Conservation (phyloP, 2,888 invertebrate genomes). For the Caenorhabditis doughertyi region DNA sequence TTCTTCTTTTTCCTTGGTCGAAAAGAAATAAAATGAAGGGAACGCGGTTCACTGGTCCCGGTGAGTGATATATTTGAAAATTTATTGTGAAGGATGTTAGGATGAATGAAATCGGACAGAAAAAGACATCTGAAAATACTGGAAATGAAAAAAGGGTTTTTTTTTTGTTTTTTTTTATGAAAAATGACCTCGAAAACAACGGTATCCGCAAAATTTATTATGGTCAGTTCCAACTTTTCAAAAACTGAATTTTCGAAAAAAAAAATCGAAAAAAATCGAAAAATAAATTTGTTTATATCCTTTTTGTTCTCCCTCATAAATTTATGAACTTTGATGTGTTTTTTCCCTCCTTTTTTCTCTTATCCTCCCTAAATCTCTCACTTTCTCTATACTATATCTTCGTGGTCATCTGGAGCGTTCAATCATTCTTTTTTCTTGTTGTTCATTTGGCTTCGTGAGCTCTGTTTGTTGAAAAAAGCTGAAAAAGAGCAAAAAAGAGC, state of each 20-base stretch:
- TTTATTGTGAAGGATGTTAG: too few relatives aligned
- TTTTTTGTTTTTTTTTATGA: too few relatives aligned
- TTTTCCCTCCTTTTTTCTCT: not conserved
- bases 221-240: too few relatives aligned
- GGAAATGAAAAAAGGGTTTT: too few relatives aligned
- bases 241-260: not conserved
- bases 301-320: not conserved
- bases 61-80: too few relatives aligned
- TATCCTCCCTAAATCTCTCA: slow-evolving; percentile 5
- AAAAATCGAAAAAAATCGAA: not conserved
- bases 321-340: slow-evolving; percentile 35
- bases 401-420: slow-evolving; percentile 1
- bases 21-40: slow-evolving; percentile 4
- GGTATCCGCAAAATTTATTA: too few relatives aligned
- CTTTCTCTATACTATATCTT: not conserved
- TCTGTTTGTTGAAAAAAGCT: not conserved
- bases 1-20: not conserved
- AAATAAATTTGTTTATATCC: not conserved
- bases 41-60: not conserved
- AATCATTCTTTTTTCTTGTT: slow-evolving; percentile 9
- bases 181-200: too few relatives aligned
- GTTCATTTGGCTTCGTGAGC: too few relatives aligned
- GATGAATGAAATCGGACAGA: not conserved
- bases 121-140: too few relatives aligned
- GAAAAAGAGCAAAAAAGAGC: not conserved